These are phyloP conservation scores for Euwallacea similis DNA, from an alignment of 1,140 invertebrate species.

Conservation along the genomic window DNA sequence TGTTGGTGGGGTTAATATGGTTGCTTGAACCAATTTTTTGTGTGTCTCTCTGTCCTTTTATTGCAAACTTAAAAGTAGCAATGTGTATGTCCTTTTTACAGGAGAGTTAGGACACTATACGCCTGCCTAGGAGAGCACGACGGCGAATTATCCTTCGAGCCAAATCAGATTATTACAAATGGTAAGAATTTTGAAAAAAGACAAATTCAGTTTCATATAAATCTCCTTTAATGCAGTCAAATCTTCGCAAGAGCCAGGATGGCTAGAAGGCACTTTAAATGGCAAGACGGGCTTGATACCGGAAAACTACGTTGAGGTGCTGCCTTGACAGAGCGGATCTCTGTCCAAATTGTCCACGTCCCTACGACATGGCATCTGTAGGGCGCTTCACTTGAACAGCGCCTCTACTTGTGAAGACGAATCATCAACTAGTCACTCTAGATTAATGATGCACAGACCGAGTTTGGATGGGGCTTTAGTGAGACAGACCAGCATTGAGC, in stretches of 20 bases:
- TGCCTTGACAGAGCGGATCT: slow-evolving; percentile 61
- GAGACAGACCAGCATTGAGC: slow-evolving; percentile 41
- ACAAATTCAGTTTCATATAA: too few relatives aligned
- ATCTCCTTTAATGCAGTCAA: slow-evolving; percentile 64
- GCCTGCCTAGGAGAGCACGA: slow-evolving; percentile 95
- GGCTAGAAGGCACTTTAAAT: slow-evolving; percentile 93
- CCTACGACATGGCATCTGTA: slow-evolving; percentile 44
- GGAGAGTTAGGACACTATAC: slow-evolving; percentile 89
- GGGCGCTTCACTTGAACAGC: slow-evolving; percentile 45
- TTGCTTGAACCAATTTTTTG: background rate
- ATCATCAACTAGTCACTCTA: slow-evolving; percentile 6
- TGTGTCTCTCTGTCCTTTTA: too few relatives aligned
- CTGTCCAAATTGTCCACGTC: slow-evolving; percentile 48
- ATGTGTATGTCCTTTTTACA: slow-evolving; percentile 43
- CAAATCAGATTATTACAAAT: slow-evolving; percentile 96
- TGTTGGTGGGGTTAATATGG: background rate
- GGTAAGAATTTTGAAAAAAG: slow-evolving; percentile 62
- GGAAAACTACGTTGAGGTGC: slow-evolving; percentile 94
- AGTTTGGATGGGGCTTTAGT: slow-evolving; percentile 44
- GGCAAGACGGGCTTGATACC: slow-evolving; percentile 93
- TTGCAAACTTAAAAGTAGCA: too few relatives aligned
- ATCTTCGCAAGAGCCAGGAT: slow-evolving; percentile 90
- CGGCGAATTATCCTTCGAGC: slow-evolving; percentile 96
- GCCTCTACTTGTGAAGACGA: slow-evolving; percentile 34
- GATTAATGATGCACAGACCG: slow-evolving; percentile 41